Conservation (phyloP, 92 coral and sea anemone genomes). For the Epizoanthus scotinus region DNA sequence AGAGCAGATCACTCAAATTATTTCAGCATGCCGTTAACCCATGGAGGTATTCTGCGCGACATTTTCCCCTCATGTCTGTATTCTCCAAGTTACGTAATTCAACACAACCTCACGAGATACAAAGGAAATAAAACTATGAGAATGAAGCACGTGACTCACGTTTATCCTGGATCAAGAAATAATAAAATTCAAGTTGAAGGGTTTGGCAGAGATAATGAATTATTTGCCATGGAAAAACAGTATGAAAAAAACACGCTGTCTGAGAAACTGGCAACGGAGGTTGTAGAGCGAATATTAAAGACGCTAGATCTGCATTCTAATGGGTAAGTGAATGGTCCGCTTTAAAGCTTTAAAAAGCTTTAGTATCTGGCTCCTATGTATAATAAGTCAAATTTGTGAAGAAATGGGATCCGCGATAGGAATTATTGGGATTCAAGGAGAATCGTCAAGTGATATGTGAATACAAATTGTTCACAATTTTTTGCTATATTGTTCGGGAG, state of each 20-base stretch:
- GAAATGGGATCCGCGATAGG: too few species aligned
- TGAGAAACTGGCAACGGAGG: constrained; percentile 7
- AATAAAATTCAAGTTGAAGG: background rate
- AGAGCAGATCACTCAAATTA: background rate
- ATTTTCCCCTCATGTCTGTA: background rate
- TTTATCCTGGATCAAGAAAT: background rate
- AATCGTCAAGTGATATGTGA: too few species aligned
- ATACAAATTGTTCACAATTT: too few species aligned
- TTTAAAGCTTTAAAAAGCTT: too few species aligned
- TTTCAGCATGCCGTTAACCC: background rate
- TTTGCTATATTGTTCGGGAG: too few species aligned
- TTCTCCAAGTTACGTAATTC: background rate
- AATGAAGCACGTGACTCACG: background rate
- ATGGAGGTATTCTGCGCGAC: background rate
- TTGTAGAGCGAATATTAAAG: background rate
- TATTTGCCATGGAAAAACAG: background rate
- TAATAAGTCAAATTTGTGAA: too few species aligned
- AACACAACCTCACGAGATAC: background rate
- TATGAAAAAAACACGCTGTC: background rate
- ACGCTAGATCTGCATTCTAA: background rate
- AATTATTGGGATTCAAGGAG: too few species aligned
- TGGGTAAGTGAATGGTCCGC: background rate
- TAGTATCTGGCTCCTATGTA: too few species aligned
- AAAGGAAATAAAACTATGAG: background rate
- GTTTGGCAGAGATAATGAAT: background rate